Base-by-base conservation (phyloP, 1,140 invertebrate species). In the Drosophila sproati region DNA sequence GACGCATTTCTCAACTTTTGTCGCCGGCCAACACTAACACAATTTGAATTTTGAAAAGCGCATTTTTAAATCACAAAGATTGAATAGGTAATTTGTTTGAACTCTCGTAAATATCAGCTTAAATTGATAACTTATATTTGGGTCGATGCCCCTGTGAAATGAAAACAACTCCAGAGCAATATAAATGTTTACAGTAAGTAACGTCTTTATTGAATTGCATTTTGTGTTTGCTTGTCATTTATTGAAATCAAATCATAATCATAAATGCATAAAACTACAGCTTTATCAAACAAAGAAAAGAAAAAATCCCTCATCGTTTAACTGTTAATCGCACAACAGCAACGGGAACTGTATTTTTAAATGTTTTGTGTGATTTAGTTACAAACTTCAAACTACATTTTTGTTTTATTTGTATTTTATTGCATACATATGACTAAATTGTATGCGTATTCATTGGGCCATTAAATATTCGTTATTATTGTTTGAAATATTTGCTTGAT, bases 401-500 rank as follows among this genome's bases (percentile, higher is more conserved):
- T 72, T 48, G 32, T 69, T 60, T 45, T 31, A 41, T 7, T 32
- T 48, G 56, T 56, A 39, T 47, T 61, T 7, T 50, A 5, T n/a
- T 10, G 37, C 55, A 32, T 51, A 71, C 64, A 55, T 55, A 66
- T 66, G 69, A 51, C 52, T 72, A 72, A 72, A 57, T 45, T 72
- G 29, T 43, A 64, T 72, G 32, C 52, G 7, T 72, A 60, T 71
- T 51, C 7, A 37, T 54, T 69, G 67, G 48, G 41, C 57, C 64
- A 59, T 54, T 74, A 62, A 29, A 59, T 74, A 62, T 69, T 68
- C 34, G 48, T 57, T 60, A 59, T 68, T 67, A 73, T 48, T 67
- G 54, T 52, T 52, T 73, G 51, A 67, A 67, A 37, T 75, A 56
- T 70, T 78, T 76, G 69, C 72, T 88, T 76, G 83, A 80, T 88